A percentile compares a stretch with the other conserved stretches of the same genome.
Conservation (phyloP, 2,113 vertebrate species). For the Syngnathus typhle region DNA sequence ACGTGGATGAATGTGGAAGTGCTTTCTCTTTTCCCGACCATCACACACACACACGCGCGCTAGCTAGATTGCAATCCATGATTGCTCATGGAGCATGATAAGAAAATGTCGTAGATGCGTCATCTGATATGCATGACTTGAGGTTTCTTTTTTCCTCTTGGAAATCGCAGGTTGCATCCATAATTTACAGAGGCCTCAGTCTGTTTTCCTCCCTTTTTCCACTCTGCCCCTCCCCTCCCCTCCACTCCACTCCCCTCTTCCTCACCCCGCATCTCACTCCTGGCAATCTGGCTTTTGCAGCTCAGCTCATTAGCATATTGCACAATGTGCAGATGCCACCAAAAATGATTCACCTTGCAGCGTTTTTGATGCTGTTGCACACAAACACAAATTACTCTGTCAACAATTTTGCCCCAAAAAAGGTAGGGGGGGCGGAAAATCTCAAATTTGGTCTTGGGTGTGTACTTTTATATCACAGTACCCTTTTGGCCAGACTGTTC, state of each 20-base stretch:
- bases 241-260: slow-evolving; percentile 20
- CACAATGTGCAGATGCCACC: slow-evolving; percentile 73
- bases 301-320: slow-evolving; percentile 72
- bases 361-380: slow-evolving; percentile 53
- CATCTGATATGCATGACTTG: slow-evolving; percentile 77
- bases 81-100: slow-evolving; percentile 69
- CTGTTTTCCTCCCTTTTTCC: slow-evolving; percentile 56
- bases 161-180: slow-evolving; percentile 73
- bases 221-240: slow-evolving; percentile 39
- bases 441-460: slow-evolving; percentile 12
- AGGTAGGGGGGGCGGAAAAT: slow-evolving; percentile 20
- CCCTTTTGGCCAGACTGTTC: neutral
- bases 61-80: slow-evolving; percentile 61
- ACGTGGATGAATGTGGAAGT: slow-evolving; percentile 49
- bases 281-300: slow-evolving; percentile 68
- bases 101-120: slow-evolving; percentile 70
- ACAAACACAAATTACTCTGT: slow-evolving; percentile 55
- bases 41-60: slow-evolving; percentile 51
- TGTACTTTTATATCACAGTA: slow-evolving; percentile 9
- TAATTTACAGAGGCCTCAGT: slow-evolving; percentile 71
- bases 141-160: slow-evolving; percentile 70
- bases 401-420: slow-evolving; percentile 58
- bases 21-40: slow-evolving; percentile 17
- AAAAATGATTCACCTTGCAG: slow-evolving; percentile 71
- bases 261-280: slow-evolving; percentile 55